Evolutionary conservation across 2,113 vertebrate species (phyloP).

Genomic region (Picathartes gymnocephalus): DNA sequence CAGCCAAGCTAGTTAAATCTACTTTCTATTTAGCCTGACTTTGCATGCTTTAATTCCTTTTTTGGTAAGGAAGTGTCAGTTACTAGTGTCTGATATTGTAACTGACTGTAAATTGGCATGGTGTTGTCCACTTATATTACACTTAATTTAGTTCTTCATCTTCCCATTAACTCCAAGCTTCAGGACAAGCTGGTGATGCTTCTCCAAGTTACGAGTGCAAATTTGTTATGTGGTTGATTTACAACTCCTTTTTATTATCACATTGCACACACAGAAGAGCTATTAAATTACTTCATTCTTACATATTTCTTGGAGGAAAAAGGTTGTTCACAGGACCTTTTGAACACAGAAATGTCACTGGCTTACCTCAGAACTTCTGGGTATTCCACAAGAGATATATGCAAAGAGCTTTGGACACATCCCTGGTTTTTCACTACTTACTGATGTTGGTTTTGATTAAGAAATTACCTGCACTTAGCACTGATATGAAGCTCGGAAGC

Average conservation of each 20-base stretch:
- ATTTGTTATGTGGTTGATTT: background rate
- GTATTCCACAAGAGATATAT: background rate
- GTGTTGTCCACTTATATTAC: background rate
- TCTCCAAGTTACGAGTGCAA: background rate
- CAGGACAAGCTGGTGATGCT: background rate
- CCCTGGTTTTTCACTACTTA: background rate
- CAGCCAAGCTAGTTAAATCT: background rate
- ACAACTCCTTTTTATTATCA: background rate
- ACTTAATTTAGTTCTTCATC: background rate
- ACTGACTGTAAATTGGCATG: background rate
- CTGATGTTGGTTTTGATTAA: background rate
- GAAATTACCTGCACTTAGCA: background rate
- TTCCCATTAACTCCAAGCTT: background rate
- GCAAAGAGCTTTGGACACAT: background rate
- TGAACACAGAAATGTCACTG: background rate
- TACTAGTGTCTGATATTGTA: background rate
- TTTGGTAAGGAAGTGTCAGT: background rate
- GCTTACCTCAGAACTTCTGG: background rate
- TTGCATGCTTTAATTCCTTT: background rate
- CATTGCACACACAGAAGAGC: background rate
- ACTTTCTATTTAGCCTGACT: background rate
- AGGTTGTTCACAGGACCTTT: background rate
- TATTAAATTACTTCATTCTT: background rate
- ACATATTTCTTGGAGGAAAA: background rate
- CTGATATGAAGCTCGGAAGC: background rate